Evolutionary conservation across 2,888 invertebrate species (phyloP).

Genomic region (Neuroscelio doddi): DNA sequence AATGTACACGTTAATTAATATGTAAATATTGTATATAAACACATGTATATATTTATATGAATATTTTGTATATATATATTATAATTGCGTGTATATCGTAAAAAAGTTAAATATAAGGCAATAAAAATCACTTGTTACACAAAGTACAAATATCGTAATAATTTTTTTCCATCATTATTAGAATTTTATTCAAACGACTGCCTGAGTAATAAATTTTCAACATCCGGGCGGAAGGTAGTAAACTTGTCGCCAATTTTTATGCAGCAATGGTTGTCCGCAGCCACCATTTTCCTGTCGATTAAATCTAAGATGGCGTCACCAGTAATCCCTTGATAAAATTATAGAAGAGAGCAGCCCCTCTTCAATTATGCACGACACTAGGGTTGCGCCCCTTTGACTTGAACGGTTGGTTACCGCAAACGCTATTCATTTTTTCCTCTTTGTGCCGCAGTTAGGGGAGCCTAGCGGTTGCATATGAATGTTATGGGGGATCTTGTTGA

Average conservation of each 20-base stretch:
- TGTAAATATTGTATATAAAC: slow-evolving; percentile 14
- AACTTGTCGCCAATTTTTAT: slow-evolving; percentile 20
- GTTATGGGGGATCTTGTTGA: slow-evolving; percentile 55
- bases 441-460: slow-evolving; percentile 40
- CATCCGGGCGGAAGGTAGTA: slow-evolving; percentile 22
- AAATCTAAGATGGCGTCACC: slow-evolving; percentile 68
- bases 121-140: slow-evolving; percentile 24
- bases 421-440: slow-evolving; percentile 56
- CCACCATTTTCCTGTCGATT: slow-evolving; percentile 70
- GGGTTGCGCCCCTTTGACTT: slow-evolving; percentile 60
- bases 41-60: slow-evolving; percentile 5
- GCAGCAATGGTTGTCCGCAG: slow-evolving; percentile 41
- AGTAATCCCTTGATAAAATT: slow-evolving; percentile 51
- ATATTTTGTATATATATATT: slow-evolving; percentile 4
- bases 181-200: no score
- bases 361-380: slow-evolving; percentile 59
- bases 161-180: no score
- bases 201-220: slow-evolving; percentile 15
- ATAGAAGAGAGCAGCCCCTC: slow-evolving; percentile 48
- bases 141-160: no score
- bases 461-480: slow-evolving; percentile 61
- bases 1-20: not conserved
- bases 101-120: not conserved
- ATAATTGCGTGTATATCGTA: not conserved
- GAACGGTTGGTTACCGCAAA: slow-evolving; percentile 61